These are phyloP conservation scores for Trichoplusia ni DNA, from an alignment of 1,140 invertebrate species.

Conservation along the genomic window DNA sequence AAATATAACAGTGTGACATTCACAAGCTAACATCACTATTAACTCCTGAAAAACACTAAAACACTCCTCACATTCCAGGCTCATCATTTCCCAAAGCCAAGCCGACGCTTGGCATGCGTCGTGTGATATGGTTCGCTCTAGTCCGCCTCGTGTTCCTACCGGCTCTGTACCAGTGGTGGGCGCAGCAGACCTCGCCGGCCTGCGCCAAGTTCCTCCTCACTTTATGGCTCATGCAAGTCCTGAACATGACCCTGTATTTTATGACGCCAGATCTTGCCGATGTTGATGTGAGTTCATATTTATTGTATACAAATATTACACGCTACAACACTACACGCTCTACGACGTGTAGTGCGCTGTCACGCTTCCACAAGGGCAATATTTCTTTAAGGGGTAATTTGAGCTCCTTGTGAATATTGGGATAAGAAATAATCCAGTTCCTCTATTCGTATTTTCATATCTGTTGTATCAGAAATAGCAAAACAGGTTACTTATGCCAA, in stretches of 20 bases:
- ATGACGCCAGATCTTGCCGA: constrained; percentile 61
- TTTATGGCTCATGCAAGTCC: constrained; percentile 89
- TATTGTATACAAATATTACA: not conserved
- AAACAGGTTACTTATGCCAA: no score
- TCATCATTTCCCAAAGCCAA: constrained; percentile 97
- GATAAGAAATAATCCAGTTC: no score
- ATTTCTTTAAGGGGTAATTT: no score
- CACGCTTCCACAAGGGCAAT: no score
- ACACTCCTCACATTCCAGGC: constrained; percentile 81
- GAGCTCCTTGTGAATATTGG: no score
- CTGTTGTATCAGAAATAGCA: no score
- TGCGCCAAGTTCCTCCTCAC: constrained; percentile 88
- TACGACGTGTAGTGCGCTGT: no score
- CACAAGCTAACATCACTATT: no score
- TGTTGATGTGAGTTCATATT: constrained; percentile 60
- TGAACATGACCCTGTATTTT: constrained; percentile 82
- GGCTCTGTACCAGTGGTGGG: constrained; percentile 93
- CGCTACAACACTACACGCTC: no score
- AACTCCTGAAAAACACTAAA: not conserved
- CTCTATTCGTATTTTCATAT: no score
- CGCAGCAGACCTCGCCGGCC: constrained; percentile 89
- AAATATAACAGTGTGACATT: no score
- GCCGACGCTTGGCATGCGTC: constrained; percentile 92
- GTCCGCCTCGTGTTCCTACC: constrained; percentile 91
- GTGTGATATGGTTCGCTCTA: constrained; percentile 90